Conservation (phyloP, 2,113 vertebrate species). For the Oxygymnocypris stewartii region DNA sequence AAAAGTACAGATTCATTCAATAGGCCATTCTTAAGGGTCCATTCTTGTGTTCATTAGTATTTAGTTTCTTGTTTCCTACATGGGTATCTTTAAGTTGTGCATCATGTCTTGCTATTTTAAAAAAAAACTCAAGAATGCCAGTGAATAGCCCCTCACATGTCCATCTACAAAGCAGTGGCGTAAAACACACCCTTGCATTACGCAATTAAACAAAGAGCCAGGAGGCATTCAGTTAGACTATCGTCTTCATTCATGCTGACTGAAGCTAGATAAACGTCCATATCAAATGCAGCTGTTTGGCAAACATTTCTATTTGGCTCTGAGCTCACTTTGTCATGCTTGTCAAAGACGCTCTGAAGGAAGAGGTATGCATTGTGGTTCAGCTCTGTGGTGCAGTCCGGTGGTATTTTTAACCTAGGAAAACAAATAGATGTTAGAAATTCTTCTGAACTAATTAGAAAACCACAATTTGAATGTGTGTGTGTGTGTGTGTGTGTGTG, state of each 20-base stretch:
- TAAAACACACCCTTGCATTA: neutral
- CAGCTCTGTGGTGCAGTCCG: constrained; percentile 95
- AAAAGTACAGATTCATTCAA: neutral
- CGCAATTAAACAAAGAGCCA: neutral
- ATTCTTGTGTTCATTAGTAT: neutral
- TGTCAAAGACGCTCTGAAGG: constrained; percentile 97
- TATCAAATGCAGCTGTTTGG: neutral
- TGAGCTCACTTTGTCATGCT: constrained; percentile 93
- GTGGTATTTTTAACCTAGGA: constrained; percentile 87
- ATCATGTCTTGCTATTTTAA: neutral
- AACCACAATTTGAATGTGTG: neutral
- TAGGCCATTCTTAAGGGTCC: neutral
- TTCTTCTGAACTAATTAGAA: constrained; percentile 10
- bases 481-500: too few species aligned
- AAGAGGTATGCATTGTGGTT: constrained; percentile 98
- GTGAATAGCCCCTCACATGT: neutral
- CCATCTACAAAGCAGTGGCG: neutral
- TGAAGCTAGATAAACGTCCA: neutral
- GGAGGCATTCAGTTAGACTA: neutral
- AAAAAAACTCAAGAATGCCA: neutral
- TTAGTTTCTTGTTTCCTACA: neutral
- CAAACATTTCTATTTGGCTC: neutral
- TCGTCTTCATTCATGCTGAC: neutral
- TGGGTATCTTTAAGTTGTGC: neutral
- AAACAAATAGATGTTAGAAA: neutral